phyloP scores from a whole-genome alignment of 1,140 invertebrate genomes.

The Drosophila obscura region DNA sequence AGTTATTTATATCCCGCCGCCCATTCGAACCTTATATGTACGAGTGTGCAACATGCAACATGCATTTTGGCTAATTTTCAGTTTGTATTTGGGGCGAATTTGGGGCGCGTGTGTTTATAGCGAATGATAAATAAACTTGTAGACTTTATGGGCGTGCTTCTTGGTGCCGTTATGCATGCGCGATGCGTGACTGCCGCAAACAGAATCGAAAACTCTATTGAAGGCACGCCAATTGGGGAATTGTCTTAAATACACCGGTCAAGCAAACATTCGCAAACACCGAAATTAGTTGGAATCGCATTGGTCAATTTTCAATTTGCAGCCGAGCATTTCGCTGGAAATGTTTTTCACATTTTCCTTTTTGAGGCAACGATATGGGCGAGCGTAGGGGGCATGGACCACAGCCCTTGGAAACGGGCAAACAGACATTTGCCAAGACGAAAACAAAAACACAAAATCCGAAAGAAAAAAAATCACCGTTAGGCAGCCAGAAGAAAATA shows the following conservation, averaged over 20 bases:
- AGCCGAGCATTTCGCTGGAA: slow-evolving; percentile 58
- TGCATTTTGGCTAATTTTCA: slow-evolving; percentile 28
- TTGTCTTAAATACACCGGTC: slow-evolving; percentile 29
- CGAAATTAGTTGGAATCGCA: slow-evolving; percentile 35
- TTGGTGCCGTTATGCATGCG: slow-evolving; percentile 44
- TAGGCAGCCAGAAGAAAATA: slow-evolving; percentile 39
- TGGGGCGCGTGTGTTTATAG: slow-evolving; percentile 56
- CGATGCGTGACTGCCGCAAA: slow-evolving; percentile 58
- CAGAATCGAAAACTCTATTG: slow-evolving; percentile 33
- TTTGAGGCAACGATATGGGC: neutral
- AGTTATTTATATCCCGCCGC: slow-evolving; percentile 41
- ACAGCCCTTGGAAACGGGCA: slow-evolving; percentile 53
- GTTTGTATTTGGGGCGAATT: slow-evolving; percentile 37
- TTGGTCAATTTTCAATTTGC: slow-evolving; percentile 61
- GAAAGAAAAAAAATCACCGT: slow-evolving; percentile 4
- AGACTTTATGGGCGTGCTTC: slow-evolving; percentile 58
- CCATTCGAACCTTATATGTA: slow-evolving; percentile 42
- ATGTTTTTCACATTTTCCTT: slow-evolving; percentile 52
- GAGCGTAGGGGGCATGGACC: slow-evolving; percentile 29
- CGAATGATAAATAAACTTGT: slow-evolving; percentile 69
- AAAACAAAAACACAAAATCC: slow-evolving; percentile 52
- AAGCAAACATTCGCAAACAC: slow-evolving; percentile 48
- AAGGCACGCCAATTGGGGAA: slow-evolving; percentile 21
- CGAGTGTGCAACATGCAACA: slow-evolving; percentile 32
- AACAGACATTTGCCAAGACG: slow-evolving; percentile 45